Evolutionary conservation across 2,113 vertebrate species (phyloP).

Genomic region (Pithys albifrons): DNA sequence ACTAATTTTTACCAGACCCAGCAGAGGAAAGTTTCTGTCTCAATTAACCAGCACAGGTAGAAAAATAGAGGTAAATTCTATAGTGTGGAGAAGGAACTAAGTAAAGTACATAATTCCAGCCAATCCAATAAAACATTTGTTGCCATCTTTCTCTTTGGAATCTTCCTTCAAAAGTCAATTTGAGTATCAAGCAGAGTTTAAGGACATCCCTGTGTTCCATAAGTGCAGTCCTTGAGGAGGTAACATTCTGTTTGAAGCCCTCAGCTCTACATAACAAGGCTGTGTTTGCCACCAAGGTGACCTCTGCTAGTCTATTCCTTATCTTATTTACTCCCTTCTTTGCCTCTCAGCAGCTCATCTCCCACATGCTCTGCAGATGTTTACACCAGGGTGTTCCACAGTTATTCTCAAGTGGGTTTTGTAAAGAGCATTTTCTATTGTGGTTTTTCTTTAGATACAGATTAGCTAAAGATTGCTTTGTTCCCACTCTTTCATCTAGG

Average conservation of each 20-base stretch:
- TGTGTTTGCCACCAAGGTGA: not conserved
- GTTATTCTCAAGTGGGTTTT: not conserved
- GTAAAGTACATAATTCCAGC: not conserved
- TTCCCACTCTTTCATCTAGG: not conserved
- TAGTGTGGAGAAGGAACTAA: not conserved
- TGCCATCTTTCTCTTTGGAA: not conserved
- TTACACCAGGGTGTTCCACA: not conserved
- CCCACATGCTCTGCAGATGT: slow-evolving; percentile 26
- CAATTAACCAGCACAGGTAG: not conserved
- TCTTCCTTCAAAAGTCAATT: not conserved
- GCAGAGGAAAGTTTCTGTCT: not conserved
- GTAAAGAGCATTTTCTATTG: not conserved
- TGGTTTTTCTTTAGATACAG: not conserved
- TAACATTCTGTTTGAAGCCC: not conserved
- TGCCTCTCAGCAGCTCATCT: not conserved
- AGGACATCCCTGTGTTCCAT: not conserved
- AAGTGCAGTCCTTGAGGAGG: not conserved
- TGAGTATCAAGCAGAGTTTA: not conserved
- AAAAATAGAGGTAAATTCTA: not conserved
- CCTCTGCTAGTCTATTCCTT: not conserved
- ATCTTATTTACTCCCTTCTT: not conserved
- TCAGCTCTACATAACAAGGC: not conserved
- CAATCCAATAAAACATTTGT: not conserved
- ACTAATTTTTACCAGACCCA: not conserved
- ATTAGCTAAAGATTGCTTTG: slow-evolving; percentile 20